These are phyloP conservation scores for Cerastis rubricosa DNA, from an alignment of 2,888 invertebrate genomes.

Conservation along the genomic window DNA sequence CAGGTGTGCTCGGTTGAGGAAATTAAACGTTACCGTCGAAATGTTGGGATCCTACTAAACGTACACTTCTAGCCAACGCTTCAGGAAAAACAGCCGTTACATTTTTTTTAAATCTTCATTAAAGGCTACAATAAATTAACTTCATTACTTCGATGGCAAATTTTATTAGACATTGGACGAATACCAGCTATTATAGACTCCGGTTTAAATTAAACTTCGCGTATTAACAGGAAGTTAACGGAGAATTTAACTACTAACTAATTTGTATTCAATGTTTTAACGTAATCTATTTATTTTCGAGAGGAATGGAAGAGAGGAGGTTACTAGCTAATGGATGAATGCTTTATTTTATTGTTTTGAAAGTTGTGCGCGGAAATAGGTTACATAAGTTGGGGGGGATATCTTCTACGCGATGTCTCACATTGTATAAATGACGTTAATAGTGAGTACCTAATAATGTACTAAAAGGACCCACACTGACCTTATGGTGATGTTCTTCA, in stretches of 20 bases:
- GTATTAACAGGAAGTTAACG: constrained; percentile 59
- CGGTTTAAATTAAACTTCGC: constrained; percentile 67
- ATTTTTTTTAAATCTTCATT: background rate
- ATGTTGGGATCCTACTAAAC: background rate
- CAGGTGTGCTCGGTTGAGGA: background rate
- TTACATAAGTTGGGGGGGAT: background rate
- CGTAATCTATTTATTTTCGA: constrained; percentile 43
- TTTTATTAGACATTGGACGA: constrained; percentile 58
- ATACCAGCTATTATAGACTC: constrained; percentile 61
- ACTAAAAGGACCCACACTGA: background rate
- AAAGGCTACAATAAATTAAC: constrained; percentile 10
- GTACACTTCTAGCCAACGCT: background rate
- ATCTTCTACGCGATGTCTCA: background rate
- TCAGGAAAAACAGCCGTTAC: background rate
- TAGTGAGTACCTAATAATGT: background rate
- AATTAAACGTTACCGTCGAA: background rate
- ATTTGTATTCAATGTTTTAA: constrained; percentile 54
- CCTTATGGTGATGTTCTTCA: background rate
- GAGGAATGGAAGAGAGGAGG: background rate
- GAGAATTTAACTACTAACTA: constrained; percentile 37
- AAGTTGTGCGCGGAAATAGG: background rate
- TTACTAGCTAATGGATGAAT: constrained; percentile 4
- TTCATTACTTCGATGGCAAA: constrained; percentile 39
- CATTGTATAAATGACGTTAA: background rate
- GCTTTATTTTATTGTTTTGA: constrained; percentile 33